These are phyloP conservation scores for Busseola fusca DNA, from an alignment of 2,888 invertebrate genomes.

Conservation along the genomic window DNA sequence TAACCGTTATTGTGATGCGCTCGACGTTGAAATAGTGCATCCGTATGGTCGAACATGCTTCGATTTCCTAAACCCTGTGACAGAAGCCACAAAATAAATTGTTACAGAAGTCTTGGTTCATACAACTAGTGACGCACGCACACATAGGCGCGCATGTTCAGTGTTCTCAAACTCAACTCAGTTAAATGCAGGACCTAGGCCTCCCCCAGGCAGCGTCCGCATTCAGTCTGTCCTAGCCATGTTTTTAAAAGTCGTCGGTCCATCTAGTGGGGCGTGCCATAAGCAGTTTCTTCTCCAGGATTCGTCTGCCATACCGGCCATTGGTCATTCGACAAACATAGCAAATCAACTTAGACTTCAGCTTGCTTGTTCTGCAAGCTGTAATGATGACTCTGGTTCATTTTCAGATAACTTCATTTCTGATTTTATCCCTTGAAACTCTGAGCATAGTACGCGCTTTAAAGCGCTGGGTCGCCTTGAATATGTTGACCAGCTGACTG, in stretches of 20 bases:
- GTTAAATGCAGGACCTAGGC: neutral
- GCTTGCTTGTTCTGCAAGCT: neutral
- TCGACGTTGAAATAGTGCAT: slow-evolving; percentile 59
- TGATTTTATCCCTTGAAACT: neutral
- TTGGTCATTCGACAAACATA: neutral
- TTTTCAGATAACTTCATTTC: neutral
- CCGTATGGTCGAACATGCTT: slow-evolving; percentile 53
- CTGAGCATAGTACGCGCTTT: neutral
- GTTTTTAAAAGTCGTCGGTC: neutral
- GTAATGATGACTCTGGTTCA: too few relatives aligned
- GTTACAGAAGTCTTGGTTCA: neutral
- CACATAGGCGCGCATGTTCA: neutral
- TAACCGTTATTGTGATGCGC: slow-evolving; percentile 52
- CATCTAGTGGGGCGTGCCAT: too few relatives aligned
- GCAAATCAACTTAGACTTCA: neutral
- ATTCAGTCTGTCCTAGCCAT: neutral
- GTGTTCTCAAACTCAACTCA: neutral
- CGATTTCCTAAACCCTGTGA: slow-evolving; percentile 50
- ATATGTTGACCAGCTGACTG: neutral
- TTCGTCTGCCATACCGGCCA: neutral
- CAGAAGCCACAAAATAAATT: neutral
- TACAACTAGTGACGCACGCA: too few relatives aligned
- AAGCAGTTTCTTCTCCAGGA: neutral
- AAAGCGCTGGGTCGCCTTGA: neutral
- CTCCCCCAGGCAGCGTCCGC: neutral